Evolutionary conservation across 2,888 invertebrate species (phyloP), one percentile per base, ranked within the genome.

Genomic region (Dryobota labecula): DNA sequence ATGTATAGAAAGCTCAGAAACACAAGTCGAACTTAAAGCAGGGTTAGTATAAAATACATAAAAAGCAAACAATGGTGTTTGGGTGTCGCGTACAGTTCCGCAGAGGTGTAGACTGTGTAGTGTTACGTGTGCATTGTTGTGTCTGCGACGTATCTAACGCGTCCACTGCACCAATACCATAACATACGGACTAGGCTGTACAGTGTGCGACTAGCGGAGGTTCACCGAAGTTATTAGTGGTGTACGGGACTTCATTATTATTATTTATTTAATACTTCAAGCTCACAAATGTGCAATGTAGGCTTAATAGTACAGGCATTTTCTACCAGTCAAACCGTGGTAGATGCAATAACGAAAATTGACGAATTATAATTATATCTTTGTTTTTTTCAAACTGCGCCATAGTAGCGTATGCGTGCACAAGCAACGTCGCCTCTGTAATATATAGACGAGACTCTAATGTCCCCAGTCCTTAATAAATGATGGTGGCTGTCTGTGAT

Each of bases 41-140:
- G 63, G 66, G 68, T 78, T 75, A 58, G 73, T 84, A 61, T 77
- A 78, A 71, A 76, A 71, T 71, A 70, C 77, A 82, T 82, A 84
- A 86, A 88, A 87, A 84, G 78, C 73, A 79, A 87, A 89, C 87
- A 86, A 89, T 90, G 85, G 78, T 88, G 88, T 89, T 89, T 89
- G 86, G 89, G 87, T 85, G 82, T 70, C 65, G 84, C 66, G 80
- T 70, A 70, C 70, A 73, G 73, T 53, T 67, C 43, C 70, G 61
- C 58, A 74, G 77, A 76, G 81, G 75, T 76, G 80, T 76, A 71
- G 62, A 64, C n/a, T 33, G 47, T 45, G 20, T 60, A 30, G 78
- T 70, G 80, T 79, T 78, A 78, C 83, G 86, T 70, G 76, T 80
- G 79, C 76, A 84, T 89, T 90, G 90, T 90, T 90, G 78, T 87